Conservation (phyloP, 2,113 vertebrate species). For the Sterna hirundo region DNA sequence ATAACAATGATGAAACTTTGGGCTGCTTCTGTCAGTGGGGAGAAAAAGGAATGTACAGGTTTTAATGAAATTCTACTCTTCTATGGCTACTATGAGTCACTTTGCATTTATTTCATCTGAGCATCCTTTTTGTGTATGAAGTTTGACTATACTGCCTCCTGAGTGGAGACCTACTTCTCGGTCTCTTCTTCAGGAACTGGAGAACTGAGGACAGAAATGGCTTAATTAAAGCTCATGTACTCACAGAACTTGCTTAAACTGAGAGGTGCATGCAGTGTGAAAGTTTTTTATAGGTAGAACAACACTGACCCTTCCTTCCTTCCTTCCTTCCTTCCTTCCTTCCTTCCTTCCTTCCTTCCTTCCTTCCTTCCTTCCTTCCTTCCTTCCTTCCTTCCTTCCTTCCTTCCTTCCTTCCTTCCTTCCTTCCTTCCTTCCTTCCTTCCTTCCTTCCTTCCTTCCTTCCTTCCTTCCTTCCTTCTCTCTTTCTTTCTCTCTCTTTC, state of each 20-base stretch:
- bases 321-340: background rate
- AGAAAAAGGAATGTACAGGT: background rate
- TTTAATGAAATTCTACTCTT: background rate
- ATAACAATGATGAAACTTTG: background rate
- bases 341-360: too few relatives aligned
- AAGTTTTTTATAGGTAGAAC: background rate
- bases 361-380: too few relatives aligned
- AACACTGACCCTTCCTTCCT: background rate
- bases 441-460: too few relatives aligned
- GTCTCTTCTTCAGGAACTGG: background rate
- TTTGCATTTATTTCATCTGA: background rate
- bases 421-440: too few relatives aligned
- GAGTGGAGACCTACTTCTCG: background rate
- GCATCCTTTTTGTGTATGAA: background rate
- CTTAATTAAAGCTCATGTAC: background rate
- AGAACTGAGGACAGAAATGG: background rate
- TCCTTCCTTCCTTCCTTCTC: too few relatives aligned
- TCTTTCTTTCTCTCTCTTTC: background rate
- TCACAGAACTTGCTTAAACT: background rate
- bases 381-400: too few relatives aligned
- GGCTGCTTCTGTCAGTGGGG: fast-evolving
- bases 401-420: too few relatives aligned
- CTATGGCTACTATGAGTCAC: background rate
- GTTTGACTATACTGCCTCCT: background rate
- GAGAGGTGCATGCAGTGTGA: fast-evolving